Evolutionary conservation across 1,140 invertebrate genomes (phyloP).

Genomic region (Bicyclus anynana): DNA sequence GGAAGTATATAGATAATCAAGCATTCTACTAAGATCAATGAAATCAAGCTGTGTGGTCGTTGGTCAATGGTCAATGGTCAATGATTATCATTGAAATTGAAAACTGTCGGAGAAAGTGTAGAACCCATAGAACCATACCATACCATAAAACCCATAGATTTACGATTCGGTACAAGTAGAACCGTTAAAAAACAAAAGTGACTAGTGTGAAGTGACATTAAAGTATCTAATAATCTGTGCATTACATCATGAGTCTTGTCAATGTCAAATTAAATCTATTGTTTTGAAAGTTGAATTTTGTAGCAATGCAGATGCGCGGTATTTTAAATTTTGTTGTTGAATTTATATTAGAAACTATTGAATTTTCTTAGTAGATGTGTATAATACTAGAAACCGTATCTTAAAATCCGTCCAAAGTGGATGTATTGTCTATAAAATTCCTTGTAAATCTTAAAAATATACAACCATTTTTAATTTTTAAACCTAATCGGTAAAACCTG

Average conservation of each 20-base stretch:
- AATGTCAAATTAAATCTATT: background rate
- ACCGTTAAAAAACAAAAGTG: too few relatives aligned
- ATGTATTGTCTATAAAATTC: background rate
- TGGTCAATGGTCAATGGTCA: too few relatives aligned
- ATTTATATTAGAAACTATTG: background rate
- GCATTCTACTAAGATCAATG: too few relatives aligned
- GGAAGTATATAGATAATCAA: too few relatives aligned
- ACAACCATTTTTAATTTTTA: background rate
- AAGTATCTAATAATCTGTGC: too few relatives aligned
- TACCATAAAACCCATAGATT: too few relatives aligned
- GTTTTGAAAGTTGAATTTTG: constrained; percentile 9
- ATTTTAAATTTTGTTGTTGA: constrained; percentile 34
- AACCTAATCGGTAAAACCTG: background rate
- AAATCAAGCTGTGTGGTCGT: too few relatives aligned
- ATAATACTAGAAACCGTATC: background rate
- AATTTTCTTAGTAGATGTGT: background rate
- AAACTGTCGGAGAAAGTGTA: too few relatives aligned
- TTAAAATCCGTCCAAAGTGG: constrained; percentile 1
- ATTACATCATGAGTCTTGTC: constrained; percentile 18
- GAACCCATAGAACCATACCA: too few relatives aligned
- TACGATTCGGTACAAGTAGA: too few relatives aligned
- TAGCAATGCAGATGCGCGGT: constrained; percentile 60
- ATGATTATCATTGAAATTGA: too few relatives aligned
- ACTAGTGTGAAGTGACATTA: too few relatives aligned
- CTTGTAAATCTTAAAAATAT: background rate